These are phyloP conservation scores for Lacerta agilis DNA, from an alignment of 2,797 vertebrate genomes.

Conservation along the genomic window DNA sequence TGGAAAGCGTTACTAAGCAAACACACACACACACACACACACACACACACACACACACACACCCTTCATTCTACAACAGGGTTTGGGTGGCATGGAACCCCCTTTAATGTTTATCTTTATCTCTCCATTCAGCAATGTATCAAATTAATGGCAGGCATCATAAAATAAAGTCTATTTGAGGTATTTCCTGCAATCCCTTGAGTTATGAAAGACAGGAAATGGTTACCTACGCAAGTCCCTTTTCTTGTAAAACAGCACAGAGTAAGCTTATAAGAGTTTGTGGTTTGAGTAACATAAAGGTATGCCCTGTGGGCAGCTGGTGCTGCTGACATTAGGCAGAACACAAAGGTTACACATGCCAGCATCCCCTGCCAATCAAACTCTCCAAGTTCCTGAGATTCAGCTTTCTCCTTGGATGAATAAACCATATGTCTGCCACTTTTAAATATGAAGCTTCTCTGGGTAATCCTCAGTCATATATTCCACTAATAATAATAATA, in stretches of 20 bases:
- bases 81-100: background rate
- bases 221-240: background rate
- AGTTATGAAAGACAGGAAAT: constrained; percentile 13
- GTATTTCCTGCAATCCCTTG: background rate
- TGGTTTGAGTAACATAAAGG: background rate
- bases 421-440: background rate
- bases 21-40: background rate
- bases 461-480: background rate
- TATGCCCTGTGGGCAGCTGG: background rate
- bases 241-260: background rate
- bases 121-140: background rate
- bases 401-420: background rate
- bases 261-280: background rate
- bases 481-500: background rate
- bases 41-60: background rate
- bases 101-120: background rate
- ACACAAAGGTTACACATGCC: background rate
- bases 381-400: background rate
- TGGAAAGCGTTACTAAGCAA: background rate
- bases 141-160: background rate
- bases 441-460: background rate
- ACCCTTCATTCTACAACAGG: background rate
- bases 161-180: background rate
- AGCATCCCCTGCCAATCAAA: background rate
- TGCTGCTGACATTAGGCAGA: background rate